These are phyloP conservation scores for Aegithalos caudatus DNA, from an alignment of 2,113 vertebrate genomes.

Conservation along the genomic window DNA sequence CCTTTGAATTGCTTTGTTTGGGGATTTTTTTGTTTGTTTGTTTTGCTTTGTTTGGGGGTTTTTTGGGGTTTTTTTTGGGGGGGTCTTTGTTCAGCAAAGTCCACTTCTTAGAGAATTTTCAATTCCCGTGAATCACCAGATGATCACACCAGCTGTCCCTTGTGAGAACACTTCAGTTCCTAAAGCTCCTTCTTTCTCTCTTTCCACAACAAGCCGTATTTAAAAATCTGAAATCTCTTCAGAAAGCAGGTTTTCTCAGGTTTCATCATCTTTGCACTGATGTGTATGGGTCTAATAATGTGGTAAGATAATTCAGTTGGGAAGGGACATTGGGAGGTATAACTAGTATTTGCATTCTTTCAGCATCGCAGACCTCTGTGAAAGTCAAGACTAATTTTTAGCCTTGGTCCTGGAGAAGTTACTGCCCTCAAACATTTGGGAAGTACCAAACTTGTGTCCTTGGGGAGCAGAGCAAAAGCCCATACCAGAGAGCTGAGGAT, in stretches of 20 bases:
- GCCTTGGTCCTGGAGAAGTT: not conserved
- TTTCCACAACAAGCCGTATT: not conserved
- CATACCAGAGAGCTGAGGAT: accelerated
- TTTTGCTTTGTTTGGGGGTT: too few species aligned
- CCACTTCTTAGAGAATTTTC: not conserved
- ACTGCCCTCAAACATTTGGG: not conserved
- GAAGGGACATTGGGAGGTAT: not conserved
- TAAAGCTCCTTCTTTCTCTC: not conserved
- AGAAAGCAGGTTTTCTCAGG: not conserved
- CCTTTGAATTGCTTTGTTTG: not conserved
- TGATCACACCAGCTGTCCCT: not conserved
- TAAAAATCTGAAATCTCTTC: not conserved
- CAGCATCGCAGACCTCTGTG: not conserved
- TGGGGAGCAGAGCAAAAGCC: not conserved
- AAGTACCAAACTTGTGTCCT: accelerated
- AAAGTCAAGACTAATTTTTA: not conserved
- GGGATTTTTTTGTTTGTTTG: not conserved
- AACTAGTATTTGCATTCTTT: not conserved
- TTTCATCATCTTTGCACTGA: not conserved
- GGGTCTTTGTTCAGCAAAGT: not conserved
- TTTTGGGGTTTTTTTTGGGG: not conserved
- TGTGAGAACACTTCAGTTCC: not conserved
- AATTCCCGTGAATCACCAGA: not conserved
- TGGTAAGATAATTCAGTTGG: not conserved
- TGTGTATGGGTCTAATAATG: not conserved